A percentile compares a stretch with the other conserved stretches of the same genome.
Evolutionary conservation across 2,797 vertebrate genomes (phyloP).

Genomic region (Acipenser transmontanus): DNA sequence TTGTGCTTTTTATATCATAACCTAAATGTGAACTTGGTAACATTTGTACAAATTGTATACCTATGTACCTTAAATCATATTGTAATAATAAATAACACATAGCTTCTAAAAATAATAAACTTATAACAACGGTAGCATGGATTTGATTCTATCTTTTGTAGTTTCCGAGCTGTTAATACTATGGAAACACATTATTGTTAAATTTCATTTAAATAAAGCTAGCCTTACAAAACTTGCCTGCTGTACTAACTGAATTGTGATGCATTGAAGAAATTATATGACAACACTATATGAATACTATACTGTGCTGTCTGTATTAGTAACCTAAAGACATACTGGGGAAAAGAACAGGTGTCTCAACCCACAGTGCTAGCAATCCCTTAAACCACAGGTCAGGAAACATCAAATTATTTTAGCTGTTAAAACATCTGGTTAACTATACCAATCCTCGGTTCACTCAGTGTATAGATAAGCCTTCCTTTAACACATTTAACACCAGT

Average conservation of each 20-base stretch:
- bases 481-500: no score
- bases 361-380: no score
- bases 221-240: constrained; percentile 48
- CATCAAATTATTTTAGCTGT: no score
- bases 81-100: constrained; percentile 57
- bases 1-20: constrained; percentile 58
- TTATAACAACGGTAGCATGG: constrained; percentile 60
- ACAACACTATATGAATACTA: no score
- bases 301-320: no score
- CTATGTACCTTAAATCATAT: constrained; percentile 62
- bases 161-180: constrained; percentile 80
- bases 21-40: constrained; percentile 66
- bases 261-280: not conserved
- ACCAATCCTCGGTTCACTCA: no score
- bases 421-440: no score
- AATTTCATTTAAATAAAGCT: constrained; percentile 85
- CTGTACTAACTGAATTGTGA: not conserved
- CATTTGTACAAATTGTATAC: constrained; percentile 73
- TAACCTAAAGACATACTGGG: no score
- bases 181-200: constrained; percentile 69
- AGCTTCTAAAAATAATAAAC: constrained; percentile 60
- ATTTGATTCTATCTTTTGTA: constrained; percentile 61
- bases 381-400: no score
- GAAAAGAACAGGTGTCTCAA: no score
- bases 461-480: no score